These are phyloP conservation scores for Aproaerema taeniolella DNA, from an alignment of 2,888 invertebrate species.

Conservation along the genomic window DNA sequence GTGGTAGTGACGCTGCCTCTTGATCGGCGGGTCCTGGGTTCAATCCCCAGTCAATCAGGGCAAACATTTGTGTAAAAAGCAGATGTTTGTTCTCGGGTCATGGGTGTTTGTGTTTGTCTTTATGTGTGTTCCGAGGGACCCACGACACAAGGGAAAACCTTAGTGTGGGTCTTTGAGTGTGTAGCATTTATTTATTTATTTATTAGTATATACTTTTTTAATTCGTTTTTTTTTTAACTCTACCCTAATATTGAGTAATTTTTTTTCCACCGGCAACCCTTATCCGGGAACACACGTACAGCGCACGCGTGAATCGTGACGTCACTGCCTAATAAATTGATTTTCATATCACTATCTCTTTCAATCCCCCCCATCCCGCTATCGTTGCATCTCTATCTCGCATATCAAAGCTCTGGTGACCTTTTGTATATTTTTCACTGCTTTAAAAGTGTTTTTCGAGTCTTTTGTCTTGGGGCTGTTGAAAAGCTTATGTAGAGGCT, in stretches of 20 bases:
- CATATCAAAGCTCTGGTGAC: constrained; percentile 61
- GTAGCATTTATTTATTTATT: no score
- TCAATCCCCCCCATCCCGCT: constrained; percentile 24
- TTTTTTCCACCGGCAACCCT: constrained; percentile 45
- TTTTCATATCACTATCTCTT: constrained; percentile 61
- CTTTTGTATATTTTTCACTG: constrained; percentile 69
- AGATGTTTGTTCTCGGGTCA: no score
- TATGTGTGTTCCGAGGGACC: no score
- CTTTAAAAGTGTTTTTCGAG: constrained; percentile 54
- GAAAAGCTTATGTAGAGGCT: constrained; percentile 53
- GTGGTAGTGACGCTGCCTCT: no score
- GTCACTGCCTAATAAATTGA: constrained; percentile 78
- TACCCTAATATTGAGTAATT: constrained; percentile 23
- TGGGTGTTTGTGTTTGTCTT: no score
- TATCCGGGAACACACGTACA: constrained; percentile 49
- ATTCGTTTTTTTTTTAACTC: no score
- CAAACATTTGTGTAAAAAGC: no score
- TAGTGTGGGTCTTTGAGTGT: no score
- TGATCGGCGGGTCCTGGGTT: no score
- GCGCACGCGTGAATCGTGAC: constrained; percentile 70
- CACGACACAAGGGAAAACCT: no score
- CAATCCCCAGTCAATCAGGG: no score
- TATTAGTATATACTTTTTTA: no score
- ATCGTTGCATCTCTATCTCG: constrained; percentile 42
- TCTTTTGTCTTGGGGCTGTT: constrained; percentile 65